Evolutionary conservation across 2,113 vertebrate species (phyloP).

Genomic region (Kobus ellipsiprymnus): DNA sequence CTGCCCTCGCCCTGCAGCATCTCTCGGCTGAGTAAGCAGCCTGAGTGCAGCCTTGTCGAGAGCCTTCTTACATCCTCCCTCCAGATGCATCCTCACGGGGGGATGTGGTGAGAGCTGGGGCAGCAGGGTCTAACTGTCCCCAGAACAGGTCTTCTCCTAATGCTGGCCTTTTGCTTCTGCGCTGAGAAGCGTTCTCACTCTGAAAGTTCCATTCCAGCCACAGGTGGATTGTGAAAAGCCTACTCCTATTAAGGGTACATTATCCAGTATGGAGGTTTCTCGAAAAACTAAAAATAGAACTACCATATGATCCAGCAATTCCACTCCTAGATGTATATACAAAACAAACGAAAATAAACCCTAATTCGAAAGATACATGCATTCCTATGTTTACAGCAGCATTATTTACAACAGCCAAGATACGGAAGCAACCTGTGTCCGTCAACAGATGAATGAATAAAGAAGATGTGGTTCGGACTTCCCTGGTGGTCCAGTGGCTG

Average conservation of each 20-base stretch:
- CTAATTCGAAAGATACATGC: no score
- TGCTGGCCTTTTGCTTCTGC: neutral
- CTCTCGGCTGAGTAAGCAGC: neutral
- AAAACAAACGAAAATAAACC: no score
- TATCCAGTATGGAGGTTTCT: neutral
- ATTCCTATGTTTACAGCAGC: no score
- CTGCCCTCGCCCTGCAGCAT: neutral
- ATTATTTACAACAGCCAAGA: no score
- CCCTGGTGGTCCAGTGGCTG: no score
- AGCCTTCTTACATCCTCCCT: neutral
- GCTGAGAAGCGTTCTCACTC: neutral
- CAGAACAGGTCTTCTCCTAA: neutral
- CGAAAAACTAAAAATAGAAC: neutral
- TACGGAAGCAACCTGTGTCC: no score
- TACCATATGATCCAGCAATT: neutral
- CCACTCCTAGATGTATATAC: no score
- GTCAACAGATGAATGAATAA: no score
- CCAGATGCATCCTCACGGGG: neutral
- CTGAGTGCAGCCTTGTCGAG: neutral
- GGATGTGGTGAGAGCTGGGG: neutral
- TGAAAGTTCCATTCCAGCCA: neutral
- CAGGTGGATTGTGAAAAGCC: neutral
- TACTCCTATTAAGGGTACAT: neutral
- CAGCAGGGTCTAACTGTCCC: no score
- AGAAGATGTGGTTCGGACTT: no score